Evolutionary conservation across 2,797 vertebrate species (phyloP), one percentile per base, ranked within the genome.

Genomic region (Cichlasoma orientale): DNA sequence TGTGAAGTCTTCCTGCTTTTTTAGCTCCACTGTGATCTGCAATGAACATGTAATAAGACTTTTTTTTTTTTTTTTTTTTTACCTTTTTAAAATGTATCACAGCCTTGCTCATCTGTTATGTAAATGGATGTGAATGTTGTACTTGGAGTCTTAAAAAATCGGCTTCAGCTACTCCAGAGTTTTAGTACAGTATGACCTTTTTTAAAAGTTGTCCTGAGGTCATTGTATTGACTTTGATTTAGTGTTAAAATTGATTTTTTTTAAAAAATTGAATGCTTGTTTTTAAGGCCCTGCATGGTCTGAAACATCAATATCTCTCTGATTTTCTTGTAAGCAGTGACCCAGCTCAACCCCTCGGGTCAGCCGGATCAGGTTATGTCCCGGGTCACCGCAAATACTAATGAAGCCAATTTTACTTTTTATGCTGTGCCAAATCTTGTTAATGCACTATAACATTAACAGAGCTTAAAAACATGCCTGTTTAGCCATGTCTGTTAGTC

Each of bases 381-480:
- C 0, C 0, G 0, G 41, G 36, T 44, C 59, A 4, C 23, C 25
- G 19, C 38, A 63, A 41, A 63, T 63, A 3, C 7, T 63, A 63
- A 63, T 63, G 59, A 63, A 63, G 10, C 1, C 36, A 41, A 3
- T 63, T 63, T 25, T 25, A 61, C 13, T 13, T 61, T 41, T 63
- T 25, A 41, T 5, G 33, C 2, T 7, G 23, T 41, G 0, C 36
- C 23, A 41, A 41, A 38, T 63, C 21, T 61, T 10, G 58, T 25
- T 61, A 25, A 21, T 41, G 21, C 38, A 27, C 21, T 66, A 21
- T 8, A 27, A 23, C 38, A 27, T 63, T 44, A 66, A 21, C 25
- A 66, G 59, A 63, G 59, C 33, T 36, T 41, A 41, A 21, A 41
- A 41, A 41, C 7, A 41, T 16, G n/a, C 58, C 58, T 23, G 33